Base-by-base conservation (phyloP, 1,140 invertebrate genomes). In the Orius insidiosus region DNA sequence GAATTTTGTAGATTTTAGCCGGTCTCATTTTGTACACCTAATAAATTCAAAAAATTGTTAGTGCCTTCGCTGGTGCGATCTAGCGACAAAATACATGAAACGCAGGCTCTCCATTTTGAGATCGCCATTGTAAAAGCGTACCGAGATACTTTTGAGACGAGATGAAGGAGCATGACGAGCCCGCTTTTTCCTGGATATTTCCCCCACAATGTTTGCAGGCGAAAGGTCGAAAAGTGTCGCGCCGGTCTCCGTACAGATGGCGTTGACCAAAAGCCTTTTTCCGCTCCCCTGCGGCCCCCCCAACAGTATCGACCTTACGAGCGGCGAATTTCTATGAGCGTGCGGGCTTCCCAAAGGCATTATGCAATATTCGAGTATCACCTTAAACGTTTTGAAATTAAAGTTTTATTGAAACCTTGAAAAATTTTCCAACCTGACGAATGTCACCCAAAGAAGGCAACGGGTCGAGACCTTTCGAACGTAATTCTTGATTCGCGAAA, bases 141-240 rank as follows among this genome's bases (percentile, higher is more conserved):
- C 67, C 58, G 69, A 5, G 58, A 55, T 48, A 75, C 72, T 61
- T 78, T 83, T 30, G 68, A 71, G 32, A 82, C 68, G 8, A 83
- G 62, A 63, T 83, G 79, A 46, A 94, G 74, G 0, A 97, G 66
- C 90, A 96, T 95, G 39, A 88, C 89, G 0, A 93, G 66, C 0
- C 92, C 93, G 6, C 86, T 77, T 68, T 94, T 96, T 8, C 89
- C 88, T 1, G 85, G 87, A 69, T 94, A 94, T 71, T 94, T 78
- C 2, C 85, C n/a, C 85, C 4, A 80, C 86, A 51, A 95, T 81
- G 58, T 94, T 94, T 0, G 76, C 71, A 9, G 90, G 80, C 9
- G 85, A 85, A 2, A 97, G 63, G 57, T 96, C 90, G 62, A 96
- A 93, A 0, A 96, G 62, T 2, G 81, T 82, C 0, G 87, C 89